Percentiles rank a stretch among this genome's conserved stretches.
Evolutionary conservation across 2,797 vertebrate genomes (phyloP).

Genomic region (Pseudomugil gertrudae): DNA sequence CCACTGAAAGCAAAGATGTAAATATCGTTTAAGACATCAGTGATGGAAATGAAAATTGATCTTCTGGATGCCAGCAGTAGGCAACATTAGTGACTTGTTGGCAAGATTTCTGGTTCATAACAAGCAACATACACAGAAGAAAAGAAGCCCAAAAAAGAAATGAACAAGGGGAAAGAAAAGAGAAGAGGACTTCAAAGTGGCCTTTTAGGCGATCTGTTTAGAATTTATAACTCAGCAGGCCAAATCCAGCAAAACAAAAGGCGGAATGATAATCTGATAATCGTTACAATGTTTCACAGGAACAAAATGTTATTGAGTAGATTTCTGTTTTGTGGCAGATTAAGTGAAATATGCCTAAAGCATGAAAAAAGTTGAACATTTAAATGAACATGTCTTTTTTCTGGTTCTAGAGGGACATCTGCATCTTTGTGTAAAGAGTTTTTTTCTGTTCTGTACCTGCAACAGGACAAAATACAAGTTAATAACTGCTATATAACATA

Average conservation of each 20-base stretch:
- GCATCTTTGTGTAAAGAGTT: not conserved
- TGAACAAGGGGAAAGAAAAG: conserved; percentile 23
- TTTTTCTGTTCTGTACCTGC: not conserved
- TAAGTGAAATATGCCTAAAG: conserved; percentile 71
- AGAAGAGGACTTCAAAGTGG: conserved; percentile 69
- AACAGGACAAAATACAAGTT: conserved; percentile 23
- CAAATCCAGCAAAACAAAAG: conserved; percentile 78
- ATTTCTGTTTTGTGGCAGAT: conserved; percentile 66
- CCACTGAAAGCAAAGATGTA: not conserved
- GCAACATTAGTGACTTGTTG: conserved; percentile 41
- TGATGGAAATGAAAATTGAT: not conserved
- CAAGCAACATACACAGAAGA: conserved; percentile 11
- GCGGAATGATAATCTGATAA: conserved; percentile 79
- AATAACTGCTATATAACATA: conserved; percentile 31
- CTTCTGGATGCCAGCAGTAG: conserved; percentile 37
- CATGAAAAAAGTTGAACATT: too few relatives aligned
- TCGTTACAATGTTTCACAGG: conserved; percentile 69
- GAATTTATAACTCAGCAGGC: conserved; percentile 69
- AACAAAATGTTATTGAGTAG: conserved; percentile 69
- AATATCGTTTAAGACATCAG: conserved; percentile 13
- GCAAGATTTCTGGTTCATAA: conserved; percentile 34
- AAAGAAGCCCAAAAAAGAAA: conserved; percentile 36
- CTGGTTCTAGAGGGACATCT: conserved; percentile 40
- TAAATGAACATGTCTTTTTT: too few relatives aligned
- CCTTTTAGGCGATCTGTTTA: conserved; percentile 77